Percentiles rank a stretch among this genome's conserved stretches.
Conservation (phyloP, 2,113 vertebrate genomes). For the Chaetorhynchus papuensis region DNA sequence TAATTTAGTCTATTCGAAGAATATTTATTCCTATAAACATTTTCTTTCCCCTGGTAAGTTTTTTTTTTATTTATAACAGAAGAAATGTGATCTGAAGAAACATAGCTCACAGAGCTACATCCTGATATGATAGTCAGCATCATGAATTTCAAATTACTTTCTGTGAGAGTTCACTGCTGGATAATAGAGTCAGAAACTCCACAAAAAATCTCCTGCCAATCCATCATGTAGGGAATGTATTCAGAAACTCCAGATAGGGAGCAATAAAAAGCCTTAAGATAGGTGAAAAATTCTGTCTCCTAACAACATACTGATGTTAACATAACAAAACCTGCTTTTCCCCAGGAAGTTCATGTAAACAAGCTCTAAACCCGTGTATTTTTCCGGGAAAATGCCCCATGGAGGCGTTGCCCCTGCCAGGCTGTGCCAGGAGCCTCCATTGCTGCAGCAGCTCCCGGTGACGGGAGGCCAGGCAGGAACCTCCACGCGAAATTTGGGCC, state of each 20-base stretch:
- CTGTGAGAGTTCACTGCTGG: conserved; percentile 11
- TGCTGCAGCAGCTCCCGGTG: fast-evolving
- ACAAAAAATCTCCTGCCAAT: conserved; percentile 22
- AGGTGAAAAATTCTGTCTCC: neutral
- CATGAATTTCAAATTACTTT: conserved; percentile 8
- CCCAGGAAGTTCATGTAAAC: neutral
- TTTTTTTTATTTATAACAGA: neutral
- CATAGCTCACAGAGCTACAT: neutral
- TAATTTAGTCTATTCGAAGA: neutral
- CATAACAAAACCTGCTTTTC: neutral
- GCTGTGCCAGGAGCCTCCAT: neutral
- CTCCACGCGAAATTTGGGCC: fast-evolving
- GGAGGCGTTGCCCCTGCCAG: neutral
- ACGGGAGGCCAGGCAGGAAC: fast-evolving
- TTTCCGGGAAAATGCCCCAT: neutral
- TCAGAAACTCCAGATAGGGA: neutral
- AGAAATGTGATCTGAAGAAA: neutral
- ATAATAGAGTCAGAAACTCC: conserved; percentile 28
- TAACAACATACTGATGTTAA: neutral
- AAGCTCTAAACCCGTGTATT: neutral
- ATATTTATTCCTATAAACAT: neutral
- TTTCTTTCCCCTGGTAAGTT: neutral
- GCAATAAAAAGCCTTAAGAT: neutral
- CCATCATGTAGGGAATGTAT: neutral
- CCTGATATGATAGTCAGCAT: neutral